A percentile compares a stretch with the other conserved stretches of the same genome.
phyloP scores from a whole-genome alignment of 2,113 vertebrate species.

The Xenopus borealis region DNA sequence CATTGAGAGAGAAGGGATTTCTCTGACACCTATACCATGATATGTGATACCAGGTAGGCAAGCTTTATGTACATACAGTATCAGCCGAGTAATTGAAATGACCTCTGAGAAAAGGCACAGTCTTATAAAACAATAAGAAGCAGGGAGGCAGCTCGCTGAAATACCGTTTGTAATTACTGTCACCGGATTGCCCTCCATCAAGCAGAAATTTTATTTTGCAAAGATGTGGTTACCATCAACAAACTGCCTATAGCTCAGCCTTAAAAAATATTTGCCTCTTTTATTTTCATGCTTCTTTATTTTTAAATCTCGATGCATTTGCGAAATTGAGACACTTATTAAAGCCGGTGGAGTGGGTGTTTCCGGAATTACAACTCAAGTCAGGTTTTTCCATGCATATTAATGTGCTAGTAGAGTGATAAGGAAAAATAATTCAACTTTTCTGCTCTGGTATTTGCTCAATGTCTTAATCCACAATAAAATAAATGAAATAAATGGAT shows the following conservation, averaged over 20 bases:
- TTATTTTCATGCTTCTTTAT: no score
- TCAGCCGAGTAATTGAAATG: conserved; percentile 34
- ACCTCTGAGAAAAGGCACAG: conserved; percentile 19
- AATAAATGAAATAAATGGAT: conserved; percentile 29
- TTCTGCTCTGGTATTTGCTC: conserved; percentile 10
- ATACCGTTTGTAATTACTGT: conserved; percentile 26
- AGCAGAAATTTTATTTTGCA: background rate
- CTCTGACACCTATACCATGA: conserved; percentile 30
- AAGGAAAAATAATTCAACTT: conserved; percentile 7
- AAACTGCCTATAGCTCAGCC: background rate
- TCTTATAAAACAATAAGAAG: conserved; percentile 25
- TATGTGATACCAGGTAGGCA: conserved; percentile 28
- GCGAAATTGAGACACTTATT: background rate
- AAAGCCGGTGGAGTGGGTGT: conserved; percentile 39
- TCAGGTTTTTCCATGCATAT: conserved; percentile 42
- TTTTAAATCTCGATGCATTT: no score
- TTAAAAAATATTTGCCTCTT: no score
- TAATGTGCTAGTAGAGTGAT: conserved; percentile 31
- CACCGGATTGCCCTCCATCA: conserved; percentile 1
- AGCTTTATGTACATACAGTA: conserved; percentile 38
- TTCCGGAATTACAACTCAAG: conserved; percentile 17
- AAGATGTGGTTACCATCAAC: background rate
- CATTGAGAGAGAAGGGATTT: conserved; percentile 19
- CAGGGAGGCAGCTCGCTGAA: conserved; percentile 7
- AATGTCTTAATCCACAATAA: conserved; percentile 16